Evolutionary conservation across 2,888 invertebrate species (phyloP), one percentile per base, ranked within the genome.

Genomic region (Morpho helenor): DNA sequence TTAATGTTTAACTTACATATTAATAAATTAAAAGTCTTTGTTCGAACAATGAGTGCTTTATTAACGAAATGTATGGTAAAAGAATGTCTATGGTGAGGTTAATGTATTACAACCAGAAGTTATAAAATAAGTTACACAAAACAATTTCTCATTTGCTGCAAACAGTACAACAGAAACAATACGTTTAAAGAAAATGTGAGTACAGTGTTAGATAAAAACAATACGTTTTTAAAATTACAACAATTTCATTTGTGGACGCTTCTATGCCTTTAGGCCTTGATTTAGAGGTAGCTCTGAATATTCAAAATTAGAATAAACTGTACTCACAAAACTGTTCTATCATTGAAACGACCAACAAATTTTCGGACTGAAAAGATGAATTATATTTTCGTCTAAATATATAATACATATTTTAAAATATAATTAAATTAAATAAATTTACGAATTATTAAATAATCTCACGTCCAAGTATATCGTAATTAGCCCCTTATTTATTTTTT

Each of bases 31-130:
- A 66, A 54, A 55, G 31, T 43, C 31, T 22, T 54, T 45, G 50
- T 67, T 70, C 63, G 89, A 89, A 89, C 89, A 89, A 88, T 87
- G 86, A 87, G 89, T 89, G 89, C 87, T 89, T 88, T 89, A 89
- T 85, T 89, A 88, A 88, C 88, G 83, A 88, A 87, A 88, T 87
- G 87, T 83, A 79, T 82, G 85, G 76, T 77, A 82, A 82, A 82
- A 81, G 79, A 84, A 85, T 81, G 80, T 81, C 77, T 82, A 80
- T 81, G 80, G 81, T 82, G 82, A 84, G 79, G 81, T 86, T 76
- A 78, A 5, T 75, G 68, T 72, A 71, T 79, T 82, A 84, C 82
- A 86, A 85, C 79, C 84, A 79, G 73, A 82, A 80, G 75, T 78
- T 80, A 79, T 66, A 69, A 66, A 57, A 63, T 59, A 63, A 59